Conservation (phyloP, 2,797 vertebrate species). For the Nyctalus aviator region DNA sequence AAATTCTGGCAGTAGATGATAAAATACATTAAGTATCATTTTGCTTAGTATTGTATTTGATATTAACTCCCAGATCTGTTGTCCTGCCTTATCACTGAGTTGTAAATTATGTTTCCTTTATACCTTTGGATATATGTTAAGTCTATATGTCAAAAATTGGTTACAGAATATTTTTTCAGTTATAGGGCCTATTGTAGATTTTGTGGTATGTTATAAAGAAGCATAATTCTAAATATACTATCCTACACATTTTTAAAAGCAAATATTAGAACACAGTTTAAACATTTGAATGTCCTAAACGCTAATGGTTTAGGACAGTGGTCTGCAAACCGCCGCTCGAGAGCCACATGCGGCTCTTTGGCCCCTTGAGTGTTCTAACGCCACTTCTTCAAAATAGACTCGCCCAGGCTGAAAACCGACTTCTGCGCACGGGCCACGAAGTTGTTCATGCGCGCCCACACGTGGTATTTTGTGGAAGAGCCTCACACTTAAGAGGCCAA, state of each 20-base stretch:
- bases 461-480: no score
- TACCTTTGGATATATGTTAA: background rate
- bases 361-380: no score
- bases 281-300: slow-evolving; percentile 9
- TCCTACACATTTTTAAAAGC: background rate
- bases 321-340: no score
- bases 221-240: background rate
- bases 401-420: no score
- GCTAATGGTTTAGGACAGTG: background rate
- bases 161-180: background rate
- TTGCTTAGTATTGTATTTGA: background rate
- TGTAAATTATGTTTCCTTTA: slow-evolving; percentile 27
- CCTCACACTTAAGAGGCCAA: no score
- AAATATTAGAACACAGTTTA: slow-evolving; percentile 41
- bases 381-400: no score
- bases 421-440: no score
- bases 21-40: slow-evolving; percentile 8
- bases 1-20: background rate
- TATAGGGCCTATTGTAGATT: background rate
- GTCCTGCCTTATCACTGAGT: background rate
- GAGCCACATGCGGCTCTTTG: no score
- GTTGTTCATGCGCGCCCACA: no score
- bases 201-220: background rate
- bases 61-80: background rate
- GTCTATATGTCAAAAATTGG: background rate